Percentiles rank a stretch among this genome's conserved stretches.
phyloP scores from a whole-genome alignment of 2,888 invertebrate species.

The Drosophila peninsularis region DNA sequence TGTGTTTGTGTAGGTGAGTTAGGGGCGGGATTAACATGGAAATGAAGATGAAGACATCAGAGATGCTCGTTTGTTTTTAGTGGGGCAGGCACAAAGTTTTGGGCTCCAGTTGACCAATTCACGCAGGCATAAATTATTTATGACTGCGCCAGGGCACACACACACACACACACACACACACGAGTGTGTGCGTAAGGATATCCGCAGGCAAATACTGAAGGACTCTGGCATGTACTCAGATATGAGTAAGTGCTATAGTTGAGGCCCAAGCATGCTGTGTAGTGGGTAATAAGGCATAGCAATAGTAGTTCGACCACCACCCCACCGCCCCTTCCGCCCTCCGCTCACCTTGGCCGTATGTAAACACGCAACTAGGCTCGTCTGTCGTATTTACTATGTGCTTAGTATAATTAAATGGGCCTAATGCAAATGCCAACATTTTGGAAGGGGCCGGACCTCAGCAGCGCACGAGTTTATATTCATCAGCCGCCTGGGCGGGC shows the following conservation, averaged over 20 bases:
- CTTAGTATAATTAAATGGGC: conserved; percentile 81
- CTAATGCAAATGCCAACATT: conserved; percentile 70
- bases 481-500: conserved; percentile 50
- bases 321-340: not conserved
- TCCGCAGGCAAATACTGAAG: conserved; percentile 53
- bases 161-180: too few relatives aligned
- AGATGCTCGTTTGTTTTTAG: conserved; percentile 34
- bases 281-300: conserved; percentile 53
- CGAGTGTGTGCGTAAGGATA: conserved; percentile 29
- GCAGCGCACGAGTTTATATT: conserved; percentile 58
- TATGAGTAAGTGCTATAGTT: conserved; percentile 38
- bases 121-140: conserved; percentile 76
- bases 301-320: conserved; percentile 17
- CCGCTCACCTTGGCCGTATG: conserved; percentile 15
- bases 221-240: conserved; percentile 24
- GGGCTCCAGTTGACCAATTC: conserved; percentile 69
- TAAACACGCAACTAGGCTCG: conserved; percentile 52
- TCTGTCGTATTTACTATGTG: conserved; percentile 75
- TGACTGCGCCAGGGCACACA: conserved; percentile 70
- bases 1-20: not conserved
- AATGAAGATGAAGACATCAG: conserved; percentile 61
- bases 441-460: not conserved
- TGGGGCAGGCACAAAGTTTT: conserved; percentile 15
- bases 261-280: conserved; percentile 10
- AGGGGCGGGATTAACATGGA: conserved; percentile 44